Conservation (phyloP, 2,888 invertebrate genomes). For the Trissonchulus latispiculum region DNA sequence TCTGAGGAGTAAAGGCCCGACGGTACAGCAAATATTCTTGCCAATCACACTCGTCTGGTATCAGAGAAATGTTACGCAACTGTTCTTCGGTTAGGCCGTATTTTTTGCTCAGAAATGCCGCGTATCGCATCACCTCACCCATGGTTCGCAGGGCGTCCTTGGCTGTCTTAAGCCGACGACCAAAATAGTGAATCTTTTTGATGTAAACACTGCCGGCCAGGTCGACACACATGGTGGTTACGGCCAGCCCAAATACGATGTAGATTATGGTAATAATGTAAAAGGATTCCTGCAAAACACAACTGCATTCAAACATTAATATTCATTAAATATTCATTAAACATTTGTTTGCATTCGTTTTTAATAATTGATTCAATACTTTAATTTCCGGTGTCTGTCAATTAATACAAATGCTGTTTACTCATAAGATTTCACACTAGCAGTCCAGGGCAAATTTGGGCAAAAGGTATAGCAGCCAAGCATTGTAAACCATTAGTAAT, state of each 20-base stretch:
- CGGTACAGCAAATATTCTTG: slow-evolving; percentile 9
- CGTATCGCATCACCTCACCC: slow-evolving; percentile 23
- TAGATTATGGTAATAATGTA: slow-evolving; percentile 22
- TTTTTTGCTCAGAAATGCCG: slow-evolving; percentile 10
- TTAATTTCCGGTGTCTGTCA: too few species aligned
- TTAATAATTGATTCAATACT: too few species aligned
- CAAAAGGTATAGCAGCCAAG: too few species aligned
- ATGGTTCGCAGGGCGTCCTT: slow-evolving; percentile 20
- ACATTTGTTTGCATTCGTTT: too few species aligned
- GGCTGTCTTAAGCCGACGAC: slow-evolving; percentile 18
- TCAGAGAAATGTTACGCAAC: background rate
- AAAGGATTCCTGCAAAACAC: slow-evolving; percentile 13
- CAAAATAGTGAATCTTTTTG: slow-evolving; percentile 22
- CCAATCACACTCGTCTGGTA: slow-evolving; percentile 5
- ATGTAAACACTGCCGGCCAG: slow-evolving; percentile 24
- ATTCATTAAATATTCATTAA: too few species aligned
- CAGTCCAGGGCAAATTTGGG: too few species aligned
- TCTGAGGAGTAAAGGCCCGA: slow-evolving; percentile 11
- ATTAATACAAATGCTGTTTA: too few species aligned
- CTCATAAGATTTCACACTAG: too few species aligned
- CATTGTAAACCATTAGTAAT: too few species aligned
- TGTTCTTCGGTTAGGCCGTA: slow-evolving; percentile 20
- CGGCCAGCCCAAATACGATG: slow-evolving; percentile 20
- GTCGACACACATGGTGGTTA: slow-evolving; percentile 25
- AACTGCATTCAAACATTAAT: too few species aligned